Percentiles rank a stretch among this genome's conserved stretches.
Evolutionary conservation across 1,140 invertebrate species (phyloP).

Genomic region (Pygmarrhopalites habei): DNA sequence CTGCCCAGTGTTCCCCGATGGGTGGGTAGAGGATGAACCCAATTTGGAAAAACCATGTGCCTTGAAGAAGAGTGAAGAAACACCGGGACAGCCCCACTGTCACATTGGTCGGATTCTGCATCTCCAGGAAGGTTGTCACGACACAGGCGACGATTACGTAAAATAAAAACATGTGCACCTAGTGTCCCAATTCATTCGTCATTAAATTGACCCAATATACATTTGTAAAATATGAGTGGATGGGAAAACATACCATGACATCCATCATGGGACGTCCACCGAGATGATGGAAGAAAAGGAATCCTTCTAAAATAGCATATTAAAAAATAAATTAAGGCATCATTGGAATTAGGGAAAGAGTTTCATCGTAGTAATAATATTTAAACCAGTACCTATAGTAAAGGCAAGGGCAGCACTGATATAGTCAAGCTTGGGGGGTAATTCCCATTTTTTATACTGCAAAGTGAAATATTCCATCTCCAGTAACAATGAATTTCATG

Average conservation of each 20-base stretch:
- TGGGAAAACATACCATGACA: conserved; percentile 40
- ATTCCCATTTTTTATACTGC: conserved; percentile 42
- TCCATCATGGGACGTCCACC: conserved; percentile 48
- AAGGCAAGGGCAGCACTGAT: conserved; percentile 44
- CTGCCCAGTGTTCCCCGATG: conserved; percentile 43
- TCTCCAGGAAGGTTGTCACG: conserved; percentile 44
- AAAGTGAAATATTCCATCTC: no score
- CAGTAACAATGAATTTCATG: no score
- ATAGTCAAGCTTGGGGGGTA: conserved; percentile 47
- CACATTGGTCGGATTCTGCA: conserved; percentile 43
- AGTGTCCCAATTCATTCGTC: neutral
- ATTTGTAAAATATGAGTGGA: neutral
- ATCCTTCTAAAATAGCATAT: no score
- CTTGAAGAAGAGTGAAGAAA: conserved; percentile 47
- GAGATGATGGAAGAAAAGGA: conserved; percentile 50
- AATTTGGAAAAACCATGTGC: conserved; percentile 51
- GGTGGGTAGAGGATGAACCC: conserved; percentile 52
- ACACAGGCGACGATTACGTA: conserved; percentile 44
- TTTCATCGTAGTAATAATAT: no score
- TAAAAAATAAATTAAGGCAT: no score
- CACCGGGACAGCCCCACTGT: conserved; percentile 43
- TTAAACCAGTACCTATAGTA: no score
- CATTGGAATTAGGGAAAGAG: no score
- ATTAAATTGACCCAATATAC: no score
- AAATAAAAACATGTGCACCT: conserved; percentile 48